Percentiles rank a stretch among this genome's conserved stretches.
Conservation (phyloP, 2,888 invertebrate species). For the Lapara coniferarum region DNA sequence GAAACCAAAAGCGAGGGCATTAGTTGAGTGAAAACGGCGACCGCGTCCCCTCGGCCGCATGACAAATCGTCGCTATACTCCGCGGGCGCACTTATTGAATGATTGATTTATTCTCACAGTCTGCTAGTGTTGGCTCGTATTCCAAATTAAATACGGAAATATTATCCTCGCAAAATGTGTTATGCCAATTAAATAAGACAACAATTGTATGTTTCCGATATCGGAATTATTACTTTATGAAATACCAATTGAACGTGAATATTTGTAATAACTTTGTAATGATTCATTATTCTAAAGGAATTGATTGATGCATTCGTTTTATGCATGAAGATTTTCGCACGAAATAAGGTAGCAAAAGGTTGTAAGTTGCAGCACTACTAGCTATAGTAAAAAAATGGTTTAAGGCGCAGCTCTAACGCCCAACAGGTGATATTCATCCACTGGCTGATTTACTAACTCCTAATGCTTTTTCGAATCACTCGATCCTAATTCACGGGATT, state of each 20-base stretch:
- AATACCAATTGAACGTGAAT: no score
- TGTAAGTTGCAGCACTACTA: neutral
- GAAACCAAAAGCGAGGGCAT: constrained; percentile 43
- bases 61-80: constrained; percentile 67
- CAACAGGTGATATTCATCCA: constrained; percentile 70
- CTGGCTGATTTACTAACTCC: constrained; percentile 76
- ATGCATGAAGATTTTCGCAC: no score
- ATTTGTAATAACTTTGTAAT: no score
- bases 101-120: constrained; percentile 73
- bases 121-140: constrained; percentile 5
- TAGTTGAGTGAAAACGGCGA: constrained; percentile 42
- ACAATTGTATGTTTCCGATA: no score
- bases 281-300: no score
- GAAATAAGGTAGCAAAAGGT: no score
- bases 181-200: no score
- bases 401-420: constrained; percentile 40
- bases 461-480: constrained; percentile 72
- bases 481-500: constrained; percentile 66
- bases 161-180: neutral
- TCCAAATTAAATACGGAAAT: neutral
- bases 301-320: no score
- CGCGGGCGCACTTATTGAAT: constrained; percentile 67
- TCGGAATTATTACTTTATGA: no score
- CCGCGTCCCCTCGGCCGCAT: constrained; percentile 44
- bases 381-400: neutral